These are phyloP conservation scores for Macrostomum cliftonense DNA, from an alignment of 2,888 invertebrate genomes.

Conservation along the genomic window DNA sequence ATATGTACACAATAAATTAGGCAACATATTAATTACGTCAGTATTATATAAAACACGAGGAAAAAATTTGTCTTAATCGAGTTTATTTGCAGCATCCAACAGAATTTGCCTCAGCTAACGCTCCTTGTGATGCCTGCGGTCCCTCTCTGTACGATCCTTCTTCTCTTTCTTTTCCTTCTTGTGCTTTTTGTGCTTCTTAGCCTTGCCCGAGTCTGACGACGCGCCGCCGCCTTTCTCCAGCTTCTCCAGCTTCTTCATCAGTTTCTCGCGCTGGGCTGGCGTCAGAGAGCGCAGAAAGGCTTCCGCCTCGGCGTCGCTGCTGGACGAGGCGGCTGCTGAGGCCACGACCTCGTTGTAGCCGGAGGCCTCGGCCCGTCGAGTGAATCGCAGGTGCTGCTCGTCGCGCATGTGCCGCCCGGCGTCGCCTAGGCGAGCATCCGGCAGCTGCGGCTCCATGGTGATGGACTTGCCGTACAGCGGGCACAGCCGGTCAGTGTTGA, in stretches of 20 bases:
- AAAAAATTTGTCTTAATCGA: too few species aligned
- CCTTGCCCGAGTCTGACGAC: not conserved
- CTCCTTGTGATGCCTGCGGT: too few species aligned
- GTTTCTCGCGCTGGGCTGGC: slow-evolving; percentile 63
- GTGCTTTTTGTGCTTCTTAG: slow-evolving; percentile 4
- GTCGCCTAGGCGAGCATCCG: slow-evolving; percentile 33
- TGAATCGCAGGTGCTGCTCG: slow-evolving; percentile 3
- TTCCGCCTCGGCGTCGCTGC: slow-evolving; percentile 26
- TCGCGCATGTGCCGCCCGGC: not conserved
- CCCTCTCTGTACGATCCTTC: too few species aligned
- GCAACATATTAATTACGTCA: too few species aligned
- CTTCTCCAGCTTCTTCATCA: slow-evolving; percentile 47
- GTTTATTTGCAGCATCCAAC: too few species aligned
- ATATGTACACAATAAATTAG: too few species aligned
- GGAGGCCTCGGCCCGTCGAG: slow-evolving; percentile 1
- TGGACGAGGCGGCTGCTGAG: not conserved
- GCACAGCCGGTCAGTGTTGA: slow-evolving; percentile 79
- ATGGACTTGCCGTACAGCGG: slow-evolving; percentile 50
- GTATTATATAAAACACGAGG: too few species aligned
- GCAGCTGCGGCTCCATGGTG: slow-evolving; percentile 29
- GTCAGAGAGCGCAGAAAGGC: slow-evolving; percentile 56
- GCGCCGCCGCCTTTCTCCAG: too few species aligned
- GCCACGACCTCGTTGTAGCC: slow-evolving; percentile 2
- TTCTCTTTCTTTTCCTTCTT: not conserved
- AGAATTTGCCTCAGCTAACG: too few species aligned